phyloP scores from a whole-genome alignment of 2,113 vertebrate species.

The Gobio gobio region DNA sequence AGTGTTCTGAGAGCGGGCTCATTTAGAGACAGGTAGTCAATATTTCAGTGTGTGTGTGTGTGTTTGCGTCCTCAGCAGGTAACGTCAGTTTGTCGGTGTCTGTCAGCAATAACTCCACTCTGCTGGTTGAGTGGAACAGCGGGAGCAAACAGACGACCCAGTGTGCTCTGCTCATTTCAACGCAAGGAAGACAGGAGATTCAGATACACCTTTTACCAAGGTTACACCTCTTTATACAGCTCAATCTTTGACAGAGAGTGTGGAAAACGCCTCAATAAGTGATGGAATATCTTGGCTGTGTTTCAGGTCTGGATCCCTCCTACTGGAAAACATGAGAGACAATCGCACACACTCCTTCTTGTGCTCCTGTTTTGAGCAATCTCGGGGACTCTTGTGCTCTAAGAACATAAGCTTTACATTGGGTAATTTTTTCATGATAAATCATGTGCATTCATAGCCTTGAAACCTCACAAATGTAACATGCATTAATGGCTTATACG shows the following conservation, averaged over 20 bases:
- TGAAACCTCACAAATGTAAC: background rate
- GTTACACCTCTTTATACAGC: background rate
- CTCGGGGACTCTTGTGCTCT: conserved; percentile 5
- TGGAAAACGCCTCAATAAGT: background rate
- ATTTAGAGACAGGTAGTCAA: background rate
- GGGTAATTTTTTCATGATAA: background rate
- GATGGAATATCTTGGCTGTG: background rate
- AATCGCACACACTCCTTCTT: conserved; percentile 5
- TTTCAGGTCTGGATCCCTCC: conserved; percentile 32
- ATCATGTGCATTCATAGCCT: too few species aligned
- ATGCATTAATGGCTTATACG: too few species aligned
- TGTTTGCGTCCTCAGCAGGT: conserved; percentile 12
- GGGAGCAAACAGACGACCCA: conserved; percentile 18
- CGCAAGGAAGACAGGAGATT: conserved; percentile 24
- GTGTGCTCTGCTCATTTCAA: conserved; percentile 39
- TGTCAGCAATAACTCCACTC: conserved; percentile 3
- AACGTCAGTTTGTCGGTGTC: conserved; percentile 25
- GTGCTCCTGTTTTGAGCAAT: conserved; percentile 33
- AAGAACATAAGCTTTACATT: conserved; percentile 6
- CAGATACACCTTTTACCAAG: conserved; percentile 37
- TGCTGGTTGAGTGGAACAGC: conserved; percentile 40
- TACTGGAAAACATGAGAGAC: conserved; percentile 19
- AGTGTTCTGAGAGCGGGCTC: background rate
- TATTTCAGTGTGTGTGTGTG: background rate
- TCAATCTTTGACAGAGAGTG: background rate